These are phyloP conservation scores for Tigriopus japonicus DNA, from an alignment of 1,140 invertebrate species.

Conservation along the genomic window DNA sequence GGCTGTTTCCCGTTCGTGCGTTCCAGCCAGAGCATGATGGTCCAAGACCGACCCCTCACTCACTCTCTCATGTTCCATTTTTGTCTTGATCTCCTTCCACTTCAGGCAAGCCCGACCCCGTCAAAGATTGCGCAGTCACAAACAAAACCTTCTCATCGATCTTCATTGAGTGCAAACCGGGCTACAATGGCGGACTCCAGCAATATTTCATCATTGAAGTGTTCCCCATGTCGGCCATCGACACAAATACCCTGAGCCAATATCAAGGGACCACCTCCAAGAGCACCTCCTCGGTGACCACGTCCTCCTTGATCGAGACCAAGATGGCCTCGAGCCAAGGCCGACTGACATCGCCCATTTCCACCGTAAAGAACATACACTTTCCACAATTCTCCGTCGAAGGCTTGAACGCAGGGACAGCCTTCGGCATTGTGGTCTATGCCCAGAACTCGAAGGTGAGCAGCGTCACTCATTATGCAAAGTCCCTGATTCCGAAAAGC, in stretches of 20 bases:
- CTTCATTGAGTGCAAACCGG: conserved; percentile 19
- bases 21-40: too few species aligned
- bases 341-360: neutral
- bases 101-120: conserved; percentile 23
- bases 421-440: neutral
- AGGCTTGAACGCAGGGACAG: neutral
- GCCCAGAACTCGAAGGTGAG: neutral
- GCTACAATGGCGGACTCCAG: conserved; percentile 21
- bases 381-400: conserved; percentile 5
- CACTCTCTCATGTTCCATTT: too few species aligned
- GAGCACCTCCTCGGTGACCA: neutral
- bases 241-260: neutral
- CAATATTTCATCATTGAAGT: conserved; percentile 18
- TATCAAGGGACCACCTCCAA: too few species aligned
- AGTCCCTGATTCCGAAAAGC: too few species aligned
- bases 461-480: too few species aligned
- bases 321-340: too few species aligned
- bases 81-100: too few species aligned
- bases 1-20: too few species aligned
- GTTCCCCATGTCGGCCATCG: neutral
- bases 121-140: conserved; percentile 20
- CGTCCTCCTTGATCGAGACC: neutral
- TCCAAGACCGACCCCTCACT: too few species aligned
- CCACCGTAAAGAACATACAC: neutral
- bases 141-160: conserved; percentile 21